Base-by-base conservation (phyloP, 2,113 vertebrate species). In the Nothobranchius kuhntae region DNA sequence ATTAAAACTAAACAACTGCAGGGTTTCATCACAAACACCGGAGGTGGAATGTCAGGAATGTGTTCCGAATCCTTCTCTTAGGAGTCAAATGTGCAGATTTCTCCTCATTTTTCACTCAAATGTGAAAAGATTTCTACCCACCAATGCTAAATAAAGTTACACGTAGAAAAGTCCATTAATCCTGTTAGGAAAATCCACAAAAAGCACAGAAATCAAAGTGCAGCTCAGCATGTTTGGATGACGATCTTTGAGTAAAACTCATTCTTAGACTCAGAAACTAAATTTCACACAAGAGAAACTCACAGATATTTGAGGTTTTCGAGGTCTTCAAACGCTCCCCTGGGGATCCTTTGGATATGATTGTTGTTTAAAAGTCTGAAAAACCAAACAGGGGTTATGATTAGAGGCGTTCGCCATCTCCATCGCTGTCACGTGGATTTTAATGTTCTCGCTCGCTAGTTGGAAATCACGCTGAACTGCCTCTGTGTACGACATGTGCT, bases 271-370 rank as follows among this genome's bases (percentile, higher is more conserved):
- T n/a, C 52, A 53, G 26, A 1, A 72, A 62, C 60, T 24, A 58
- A 12, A 12, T 60, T 2, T n/a, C 54, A 61, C 6, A 73, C 9
- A 7, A 45, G 17, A 73, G 60, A 53, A 35, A 97, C 98, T 98
- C 91, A 99, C 98, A 99, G 98, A 93, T 99, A 99, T 93, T 99
- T 99, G 61, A 99, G 88, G 87, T 96, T 99, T 92, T 98, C 97
- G 89, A 99, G 86, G 86, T 98, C 98, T 92, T 98, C 96, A 81
- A 99, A 99, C 0, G 96, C 92, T 21, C 94, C 94, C 35, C 91
- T 92, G 26, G 97, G 95, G 75, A 99, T 95, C 88, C 93, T 94
- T 92, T 95, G 94, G 86, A 99, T 96, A 77, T 96, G 94, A 79
- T 99, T 99, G 88, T 99, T 99, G 92, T 99, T 99, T 73, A 99